Percentiles rank a stretch among this genome's conserved stretches.
These are phyloP conservation scores for Muscidifurax raptorellus DNA, from an alignment of 1,140 invertebrate species.

Conservation along the genomic window DNA sequence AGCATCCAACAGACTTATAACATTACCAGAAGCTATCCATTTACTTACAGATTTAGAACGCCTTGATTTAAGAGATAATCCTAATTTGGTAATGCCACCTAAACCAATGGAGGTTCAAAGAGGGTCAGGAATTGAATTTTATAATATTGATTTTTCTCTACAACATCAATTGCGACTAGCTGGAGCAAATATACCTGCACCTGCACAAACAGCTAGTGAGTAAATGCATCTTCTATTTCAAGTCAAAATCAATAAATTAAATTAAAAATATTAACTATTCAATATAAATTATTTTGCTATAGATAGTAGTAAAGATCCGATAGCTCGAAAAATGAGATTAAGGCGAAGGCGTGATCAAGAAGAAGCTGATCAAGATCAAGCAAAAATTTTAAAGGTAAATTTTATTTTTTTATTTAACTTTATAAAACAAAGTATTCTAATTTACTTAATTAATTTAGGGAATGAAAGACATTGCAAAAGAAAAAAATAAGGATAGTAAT, in stretches of 20 bases:
- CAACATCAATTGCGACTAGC: slow-evolving; percentile 95
- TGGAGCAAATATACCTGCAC: slow-evolving; percentile 87
- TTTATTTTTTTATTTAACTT: neutral
- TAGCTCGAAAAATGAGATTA: slow-evolving; percentile 93
- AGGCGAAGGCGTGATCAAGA: slow-evolving; percentile 84
- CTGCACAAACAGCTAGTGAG: slow-evolving; percentile 81
- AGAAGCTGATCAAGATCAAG: slow-evolving; percentile 93
- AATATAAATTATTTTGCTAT: slow-evolving; percentile 48
- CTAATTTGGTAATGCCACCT: slow-evolving; percentile 97
- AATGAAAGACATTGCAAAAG: slow-evolving; percentile 98
- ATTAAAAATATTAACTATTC: slow-evolving; percentile 17
- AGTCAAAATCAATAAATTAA: neutral
- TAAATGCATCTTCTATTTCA: slow-evolving; percentile 51
- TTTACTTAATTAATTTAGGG: slow-evolving; percentile 76
- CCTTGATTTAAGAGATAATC: slow-evolving; percentile 94
- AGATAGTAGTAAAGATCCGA: slow-evolving; percentile 88
- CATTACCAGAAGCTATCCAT: slow-evolving; percentile 98
- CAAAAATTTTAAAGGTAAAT: slow-evolving; percentile 92
- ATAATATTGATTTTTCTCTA: slow-evolving; percentile 99
- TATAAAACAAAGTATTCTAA: slow-evolving; percentile 7
- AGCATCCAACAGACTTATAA: slow-evolving; percentile 95
- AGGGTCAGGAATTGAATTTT: slow-evolving; percentile 93
- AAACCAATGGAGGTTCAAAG: slow-evolving; percentile 90
- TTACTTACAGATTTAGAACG: slow-evolving; percentile 92
- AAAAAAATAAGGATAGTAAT: slow-evolving; percentile 83